Percentiles rank a stretch among this genome's conserved stretches.
phyloP scores from a whole-genome alignment of 2,797 vertebrate genomes.

The Gymnoscopelus microlampas region DNA sequence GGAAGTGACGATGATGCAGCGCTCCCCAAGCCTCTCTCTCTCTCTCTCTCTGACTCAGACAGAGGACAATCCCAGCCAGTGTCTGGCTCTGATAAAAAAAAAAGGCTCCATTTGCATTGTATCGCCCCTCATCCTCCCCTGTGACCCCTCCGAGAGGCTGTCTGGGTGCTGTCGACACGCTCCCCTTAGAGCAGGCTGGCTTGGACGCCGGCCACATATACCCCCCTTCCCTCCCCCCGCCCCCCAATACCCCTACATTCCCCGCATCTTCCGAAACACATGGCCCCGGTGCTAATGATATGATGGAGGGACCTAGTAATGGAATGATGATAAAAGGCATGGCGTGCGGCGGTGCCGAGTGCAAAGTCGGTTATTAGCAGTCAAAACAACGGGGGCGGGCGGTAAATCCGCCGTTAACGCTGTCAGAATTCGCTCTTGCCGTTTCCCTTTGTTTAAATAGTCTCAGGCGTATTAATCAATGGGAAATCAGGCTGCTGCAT shows the following conservation, averaged over 20 bases:
- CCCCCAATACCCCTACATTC: conserved; percentile 4
- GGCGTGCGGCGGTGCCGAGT: conserved; percentile 12
- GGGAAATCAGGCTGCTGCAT: not conserved
- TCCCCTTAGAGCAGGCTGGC: conserved; percentile 31
- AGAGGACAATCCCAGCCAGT: conserved; percentile 16
- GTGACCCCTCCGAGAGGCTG: conserved; percentile 15
- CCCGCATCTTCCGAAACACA: conserved; percentile 36
- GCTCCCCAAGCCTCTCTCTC: not conserved
- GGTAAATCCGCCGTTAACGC: not conserved
- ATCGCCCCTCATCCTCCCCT: conserved; percentile 14
- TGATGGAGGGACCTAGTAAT: conserved; percentile 50
- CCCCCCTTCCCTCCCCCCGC: conserved; percentile 3
- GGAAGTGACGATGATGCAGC: conserved; percentile 34
- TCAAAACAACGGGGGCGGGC: conserved; percentile 26
- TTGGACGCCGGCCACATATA: conserved; percentile 39
- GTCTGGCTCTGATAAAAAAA: conserved; percentile 30
- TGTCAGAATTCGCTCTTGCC: not conserved
- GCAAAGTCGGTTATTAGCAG: conserved; percentile 2
- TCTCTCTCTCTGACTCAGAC: not conserved
- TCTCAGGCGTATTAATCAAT: not conserved
- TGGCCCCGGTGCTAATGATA: conserved; percentile 34
- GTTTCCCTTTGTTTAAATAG: not conserved
- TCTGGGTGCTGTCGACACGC: conserved; percentile 47
- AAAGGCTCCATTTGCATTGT: conserved; percentile 3
- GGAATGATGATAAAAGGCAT: conserved; percentile 52